These are phyloP conservation scores for Columba janthina DNA, from an alignment of 2,113 vertebrate genomes.

Conservation along the genomic window DNA sequence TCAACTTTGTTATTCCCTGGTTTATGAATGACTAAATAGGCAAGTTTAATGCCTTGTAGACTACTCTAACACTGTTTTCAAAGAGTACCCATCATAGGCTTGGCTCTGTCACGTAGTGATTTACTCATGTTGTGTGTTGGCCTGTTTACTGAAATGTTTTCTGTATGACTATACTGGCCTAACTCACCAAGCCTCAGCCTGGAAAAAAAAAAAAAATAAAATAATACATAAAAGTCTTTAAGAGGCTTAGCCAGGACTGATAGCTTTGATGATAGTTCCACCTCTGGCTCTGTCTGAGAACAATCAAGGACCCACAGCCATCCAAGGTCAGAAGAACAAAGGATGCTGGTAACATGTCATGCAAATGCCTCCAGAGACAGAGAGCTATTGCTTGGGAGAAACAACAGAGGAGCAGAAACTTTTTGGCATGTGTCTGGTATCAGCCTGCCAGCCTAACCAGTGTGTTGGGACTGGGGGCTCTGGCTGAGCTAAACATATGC, in stretches of 20 bases:
- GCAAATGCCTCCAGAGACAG: not conserved
- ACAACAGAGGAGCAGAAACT: not conserved
- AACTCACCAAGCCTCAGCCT: not conserved
- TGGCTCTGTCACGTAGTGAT: not conserved
- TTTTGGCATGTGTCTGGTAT: not conserved
- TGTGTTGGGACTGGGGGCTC: not conserved
- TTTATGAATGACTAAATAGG: not conserved
- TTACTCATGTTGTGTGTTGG: slow-evolving; percentile 7
- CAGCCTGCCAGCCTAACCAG: not conserved
- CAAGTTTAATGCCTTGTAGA: not conserved
- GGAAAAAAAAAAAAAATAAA: not conserved
- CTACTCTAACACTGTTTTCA: not conserved
- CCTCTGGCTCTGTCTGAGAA: slow-evolving; percentile 26
- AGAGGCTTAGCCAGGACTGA: slow-evolving; percentile 44
- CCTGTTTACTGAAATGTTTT: slow-evolving; percentile 41
- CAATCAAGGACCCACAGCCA: not conserved
- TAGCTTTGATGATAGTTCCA: slow-evolving; percentile 53
- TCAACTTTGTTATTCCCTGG: not conserved
- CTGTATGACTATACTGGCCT: slow-evolving; percentile 24
- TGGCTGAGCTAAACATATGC: not conserved
- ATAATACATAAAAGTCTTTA: slow-evolving; percentile 8
- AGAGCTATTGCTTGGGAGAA: not conserved
- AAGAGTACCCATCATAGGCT: not conserved
- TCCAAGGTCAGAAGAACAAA: slow-evolving; percentile 44
- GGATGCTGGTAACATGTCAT: not conserved